Base-by-base conservation (phyloP, 2,797 vertebrate genomes). In the Enteromius paludinosus region DNA sequence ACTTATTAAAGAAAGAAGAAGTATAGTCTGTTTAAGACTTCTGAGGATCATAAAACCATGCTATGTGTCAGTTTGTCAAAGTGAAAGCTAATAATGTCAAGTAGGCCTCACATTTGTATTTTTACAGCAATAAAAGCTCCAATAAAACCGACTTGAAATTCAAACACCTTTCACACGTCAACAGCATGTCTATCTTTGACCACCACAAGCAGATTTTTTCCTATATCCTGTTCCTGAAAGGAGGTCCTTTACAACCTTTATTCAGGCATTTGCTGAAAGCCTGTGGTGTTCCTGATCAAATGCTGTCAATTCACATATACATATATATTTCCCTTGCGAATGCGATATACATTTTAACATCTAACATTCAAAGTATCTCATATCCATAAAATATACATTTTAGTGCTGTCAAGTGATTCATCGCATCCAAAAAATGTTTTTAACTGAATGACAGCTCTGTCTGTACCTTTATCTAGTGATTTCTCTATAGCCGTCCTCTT, bases 401-500 rank as follows among this genome's bases (percentile, higher is more conserved):
- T 35, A 35, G 35, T 35, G 35, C 35, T 3, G 35, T 35, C 35
- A 35, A 35, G 35, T 5, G 4, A 35, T 35, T 35, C 5, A 38
- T 38, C 1, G 6, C 35, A 38, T 38, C 6, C 35, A 38, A 38
- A 38, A 38, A 3, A 38, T 3, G 38, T 41, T 6, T n/a, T n/a
- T n/a, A 20, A 14, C 23, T 0, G 2, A 66, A 20, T 12, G 4
- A 65, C 17, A 33, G 15, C 17, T 35, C 62, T 35, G 18, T n/a
- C 43, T 8, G n/a, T 43, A 97, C 97, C 96, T 96, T 88, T 94
- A 6, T 93, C 94, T 85, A 94, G 89, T 12, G 92, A 93, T 70
- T 88, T 88, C 91, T 95, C 95, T 59, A 85, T 75, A 14, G 83
- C 25, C 14, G 81, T 0, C 49, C 82, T 4, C 85, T 88, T 86